Evolutionary conservation across 2,888 invertebrate genomes (phyloP).

Genomic region (Torymus auratus): DNA sequence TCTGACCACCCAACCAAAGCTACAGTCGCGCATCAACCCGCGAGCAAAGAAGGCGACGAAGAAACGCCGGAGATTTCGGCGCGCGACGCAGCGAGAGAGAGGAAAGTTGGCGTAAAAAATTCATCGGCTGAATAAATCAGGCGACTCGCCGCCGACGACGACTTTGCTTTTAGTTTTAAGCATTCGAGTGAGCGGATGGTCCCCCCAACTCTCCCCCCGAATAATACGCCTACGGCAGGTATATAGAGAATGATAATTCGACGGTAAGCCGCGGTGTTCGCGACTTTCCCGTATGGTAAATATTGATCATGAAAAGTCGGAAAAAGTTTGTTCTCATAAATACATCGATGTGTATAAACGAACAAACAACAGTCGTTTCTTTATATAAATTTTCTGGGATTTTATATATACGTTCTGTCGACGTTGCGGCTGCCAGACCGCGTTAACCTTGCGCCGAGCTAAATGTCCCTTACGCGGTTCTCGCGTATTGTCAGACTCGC

Average conservation of each 20-base stretch:
- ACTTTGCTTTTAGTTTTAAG: constrained; percentile 68
- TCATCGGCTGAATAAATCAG: constrained; percentile 74
- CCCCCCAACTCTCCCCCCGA: background rate
- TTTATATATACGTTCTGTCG: background rate
- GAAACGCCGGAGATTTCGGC: background rate
- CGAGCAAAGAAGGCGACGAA: too few relatives aligned
- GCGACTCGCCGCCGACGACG: constrained; percentile 65
- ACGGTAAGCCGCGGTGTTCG: too few relatives aligned
- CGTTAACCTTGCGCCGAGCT: background rate
- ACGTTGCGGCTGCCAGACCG: constrained; percentile 13
- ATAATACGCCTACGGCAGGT: constrained; percentile 3
- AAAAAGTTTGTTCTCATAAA: too few relatives aligned
- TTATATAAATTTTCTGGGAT: too few relatives aligned
- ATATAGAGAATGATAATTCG: constrained; percentile 37
- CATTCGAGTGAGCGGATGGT: constrained; percentile 63
- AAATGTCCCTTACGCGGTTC: background rate
- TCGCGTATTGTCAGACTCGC: background rate
- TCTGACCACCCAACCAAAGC: too few relatives aligned
- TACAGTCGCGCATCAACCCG: too few relatives aligned
- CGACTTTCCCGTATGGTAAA: too few relatives aligned
- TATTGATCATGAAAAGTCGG: too few relatives aligned
- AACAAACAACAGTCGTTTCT: too few relatives aligned
- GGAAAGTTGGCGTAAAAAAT: constrained; percentile 68
- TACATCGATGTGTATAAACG: too few relatives aligned
- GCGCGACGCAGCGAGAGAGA: constrained; percentile 44